Percentiles rank a stretch among this genome's conserved stretches.
These are phyloP conservation scores for Ceyx melanurus DNA, from an alignment of 2,113 vertebrate species.

Conservation along the genomic window DNA sequence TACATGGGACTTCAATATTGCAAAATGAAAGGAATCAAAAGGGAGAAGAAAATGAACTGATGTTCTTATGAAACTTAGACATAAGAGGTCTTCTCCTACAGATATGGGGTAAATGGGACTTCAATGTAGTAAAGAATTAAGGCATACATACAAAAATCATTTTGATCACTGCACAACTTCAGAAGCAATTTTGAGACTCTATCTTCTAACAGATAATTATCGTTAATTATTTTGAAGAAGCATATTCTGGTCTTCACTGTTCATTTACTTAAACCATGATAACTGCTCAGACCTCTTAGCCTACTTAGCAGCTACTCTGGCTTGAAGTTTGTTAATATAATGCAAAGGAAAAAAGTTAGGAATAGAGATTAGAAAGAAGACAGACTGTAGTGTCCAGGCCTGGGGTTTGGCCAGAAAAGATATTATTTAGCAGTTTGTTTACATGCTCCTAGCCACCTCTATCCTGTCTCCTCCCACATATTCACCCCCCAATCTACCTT, in stretches of 20 bases:
- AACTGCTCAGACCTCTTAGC: background rate
- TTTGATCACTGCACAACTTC: background rate
- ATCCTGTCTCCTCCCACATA: background rate
- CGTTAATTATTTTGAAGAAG: background rate
- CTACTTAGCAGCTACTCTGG: background rate
- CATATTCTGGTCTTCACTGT: background rate
- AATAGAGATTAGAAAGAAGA: background rate
- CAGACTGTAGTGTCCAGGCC: background rate
- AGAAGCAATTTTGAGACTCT: background rate
- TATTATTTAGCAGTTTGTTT: background rate
- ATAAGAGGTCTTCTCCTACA: background rate
- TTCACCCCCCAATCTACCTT: background rate
- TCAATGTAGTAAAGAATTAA: background rate
- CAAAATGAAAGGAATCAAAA: background rate
- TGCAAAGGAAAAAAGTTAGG: background rate
- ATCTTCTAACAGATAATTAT: background rate
- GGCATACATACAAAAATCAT: rapidly evolving
- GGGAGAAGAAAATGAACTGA: background rate
- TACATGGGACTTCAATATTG: background rate
- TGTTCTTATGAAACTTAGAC: background rate
- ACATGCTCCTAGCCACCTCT: rapidly evolving
- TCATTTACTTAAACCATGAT: background rate
- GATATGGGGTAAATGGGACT: background rate
- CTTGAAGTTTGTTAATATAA: background rate
- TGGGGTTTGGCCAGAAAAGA: background rate